These are phyloP conservation scores for Teleogryllus oceanicus DNA, from an alignment of 2,888 invertebrate genomes.

Conservation along the genomic window DNA sequence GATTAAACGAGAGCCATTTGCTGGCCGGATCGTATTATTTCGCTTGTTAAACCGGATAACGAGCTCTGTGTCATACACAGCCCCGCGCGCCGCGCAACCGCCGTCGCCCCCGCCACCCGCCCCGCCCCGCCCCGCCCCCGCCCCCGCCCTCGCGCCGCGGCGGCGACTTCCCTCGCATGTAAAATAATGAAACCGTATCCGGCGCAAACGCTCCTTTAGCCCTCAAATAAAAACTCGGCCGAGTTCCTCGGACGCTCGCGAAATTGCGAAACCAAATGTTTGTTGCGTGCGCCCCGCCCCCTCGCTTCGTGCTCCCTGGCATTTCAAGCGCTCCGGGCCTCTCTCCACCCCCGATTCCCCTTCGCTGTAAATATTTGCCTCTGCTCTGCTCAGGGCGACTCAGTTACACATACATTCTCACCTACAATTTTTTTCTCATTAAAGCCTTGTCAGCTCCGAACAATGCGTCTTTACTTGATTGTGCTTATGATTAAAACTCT, in stretches of 20 bases:
- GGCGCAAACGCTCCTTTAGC: not conserved
- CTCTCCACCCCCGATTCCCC: too few species aligned
- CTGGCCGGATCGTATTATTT: conserved; percentile 1
- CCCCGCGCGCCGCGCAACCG: not conserved
- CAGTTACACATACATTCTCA: too few species aligned
- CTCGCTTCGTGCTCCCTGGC: not conserved
- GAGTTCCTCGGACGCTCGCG: not conserved
- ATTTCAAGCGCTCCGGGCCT: too few species aligned
- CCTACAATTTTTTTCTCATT: too few species aligned
- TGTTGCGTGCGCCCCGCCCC: not conserved
- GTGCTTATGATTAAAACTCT: too few species aligned
- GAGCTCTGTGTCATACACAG: conserved; percentile 7
- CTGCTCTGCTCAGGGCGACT: too few species aligned
- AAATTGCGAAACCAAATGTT: not conserved
- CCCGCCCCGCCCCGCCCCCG: not conserved
- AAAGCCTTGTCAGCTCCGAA: too few species aligned
- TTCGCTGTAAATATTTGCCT: too few species aligned
- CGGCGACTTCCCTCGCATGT: not conserved
- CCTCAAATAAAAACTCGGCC: not conserved
- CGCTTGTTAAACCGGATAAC: conserved; percentile 18
- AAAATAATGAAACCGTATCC: not conserved
- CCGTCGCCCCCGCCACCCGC: not conserved
- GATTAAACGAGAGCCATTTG: conserved; percentile 18
- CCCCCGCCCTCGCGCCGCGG: not conserved
- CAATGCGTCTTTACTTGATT: too few species aligned